A percentile compares a stretch with the other conserved stretches of the same genome.
Evolutionary conservation across 2,888 invertebrate genomes (phyloP).

Genomic region (Aporophyla lueneburgensis): DNA sequence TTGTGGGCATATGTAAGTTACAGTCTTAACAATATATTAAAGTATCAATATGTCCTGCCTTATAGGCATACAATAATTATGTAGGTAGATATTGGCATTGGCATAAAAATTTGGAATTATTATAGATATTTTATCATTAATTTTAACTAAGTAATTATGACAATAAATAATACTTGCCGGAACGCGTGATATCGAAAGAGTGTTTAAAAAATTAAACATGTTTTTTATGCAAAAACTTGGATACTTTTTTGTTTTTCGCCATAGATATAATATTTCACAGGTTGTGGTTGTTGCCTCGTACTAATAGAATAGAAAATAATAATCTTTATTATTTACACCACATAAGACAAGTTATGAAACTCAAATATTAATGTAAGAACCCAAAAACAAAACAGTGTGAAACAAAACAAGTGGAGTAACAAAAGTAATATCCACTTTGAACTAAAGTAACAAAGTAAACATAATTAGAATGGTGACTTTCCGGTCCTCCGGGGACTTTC

Average conservation of each 20-base stretch:
- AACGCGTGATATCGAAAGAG: neutral
- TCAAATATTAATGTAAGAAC: neutral
- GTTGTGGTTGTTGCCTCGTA: neutral
- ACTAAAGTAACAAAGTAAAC: constrained; percentile 34
- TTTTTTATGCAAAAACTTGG: neutral
- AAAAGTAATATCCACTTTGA: constrained; percentile 29
- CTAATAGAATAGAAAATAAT: too few relatives aligned
- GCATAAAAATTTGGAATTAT: too few relatives aligned
- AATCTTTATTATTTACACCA: too few relatives aligned
- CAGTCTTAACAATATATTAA: too few relatives aligned
- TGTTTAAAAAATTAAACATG: neutral
- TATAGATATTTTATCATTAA: too few relatives aligned
- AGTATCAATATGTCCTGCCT: too few relatives aligned
- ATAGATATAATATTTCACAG: neutral
- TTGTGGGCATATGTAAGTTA: too few relatives aligned
- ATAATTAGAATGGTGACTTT: constrained; percentile 38
- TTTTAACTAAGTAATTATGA: too few relatives aligned
- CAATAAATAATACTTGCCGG: too few relatives aligned
- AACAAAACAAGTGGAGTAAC: constrained; percentile 3
- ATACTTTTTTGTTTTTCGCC: neutral
- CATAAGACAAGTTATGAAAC: neutral
- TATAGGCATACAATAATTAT: too few relatives aligned
- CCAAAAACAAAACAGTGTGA: constrained; percentile 12
- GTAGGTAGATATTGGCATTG: too few relatives aligned
- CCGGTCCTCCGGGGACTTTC: constrained; percentile 12